Percentiles rank a stretch among this genome's conserved stretches.
phyloP scores from a whole-genome alignment of 2,113 vertebrate genomes.

The Phycodurus eques region DNA sequence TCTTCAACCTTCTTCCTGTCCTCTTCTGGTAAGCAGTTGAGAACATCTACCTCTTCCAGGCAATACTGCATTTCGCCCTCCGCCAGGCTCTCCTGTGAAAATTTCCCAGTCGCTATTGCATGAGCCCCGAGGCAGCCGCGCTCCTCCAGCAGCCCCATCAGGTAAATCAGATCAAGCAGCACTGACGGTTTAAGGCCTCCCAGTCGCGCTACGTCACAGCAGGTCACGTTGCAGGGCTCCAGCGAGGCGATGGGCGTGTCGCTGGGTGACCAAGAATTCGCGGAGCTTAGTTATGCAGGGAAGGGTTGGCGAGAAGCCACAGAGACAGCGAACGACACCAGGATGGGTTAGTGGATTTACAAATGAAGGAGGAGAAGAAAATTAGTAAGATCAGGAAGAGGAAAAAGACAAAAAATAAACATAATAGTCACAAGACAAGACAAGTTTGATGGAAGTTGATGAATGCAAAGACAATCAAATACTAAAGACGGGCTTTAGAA shows the following conservation, averaged over 20 bases:
- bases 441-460: constrained; percentile 39
- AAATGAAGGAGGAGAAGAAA: constrained; percentile 52
- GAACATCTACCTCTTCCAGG: constrained; percentile 59
- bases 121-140: constrained; percentile 50
- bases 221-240: constrained; percentile 71
- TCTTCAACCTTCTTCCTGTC: constrained; percentile 40
- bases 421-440: constrained; percentile 43
- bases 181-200: constrained; percentile 70
- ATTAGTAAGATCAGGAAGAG: constrained; percentile 58
- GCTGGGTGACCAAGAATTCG: constrained; percentile 85
- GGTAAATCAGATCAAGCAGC: constrained; percentile 75
- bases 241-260: constrained; percentile 74
- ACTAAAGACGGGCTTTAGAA: neutral
- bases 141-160: constrained; percentile 76
- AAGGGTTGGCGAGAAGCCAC: constrained; percentile 60
- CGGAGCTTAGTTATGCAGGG: constrained; percentile 78
- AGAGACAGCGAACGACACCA: constrained; percentile 66
- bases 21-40: constrained; percentile 33
- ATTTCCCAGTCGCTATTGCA: constrained; percentile 30
- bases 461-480: constrained; percentile 1
- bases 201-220: constrained; percentile 66
- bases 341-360: constrained; percentile 60
- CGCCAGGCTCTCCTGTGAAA: constrained; percentile 41
- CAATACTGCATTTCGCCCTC: constrained; percentile 48
- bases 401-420: constrained; percentile 15